Percentiles rank a stretch among this genome's conserved stretches.
These are phyloP conservation scores for Stichodactyla helianthus DNA, from an alignment of 64 coral and sea anemone genomes.

Conservation along the genomic window DNA sequence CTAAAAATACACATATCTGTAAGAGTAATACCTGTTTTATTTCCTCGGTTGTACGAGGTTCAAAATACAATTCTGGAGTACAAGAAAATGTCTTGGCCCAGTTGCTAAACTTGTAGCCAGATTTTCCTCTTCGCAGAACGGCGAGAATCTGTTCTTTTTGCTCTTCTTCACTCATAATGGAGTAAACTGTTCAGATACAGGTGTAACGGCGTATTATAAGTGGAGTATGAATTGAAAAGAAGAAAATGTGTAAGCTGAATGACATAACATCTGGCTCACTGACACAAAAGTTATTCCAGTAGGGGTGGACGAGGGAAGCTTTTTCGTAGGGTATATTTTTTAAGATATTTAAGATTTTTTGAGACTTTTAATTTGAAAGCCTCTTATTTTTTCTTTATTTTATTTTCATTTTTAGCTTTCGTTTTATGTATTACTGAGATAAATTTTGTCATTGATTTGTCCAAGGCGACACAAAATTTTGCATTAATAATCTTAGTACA, in stretches of 20 bases:
- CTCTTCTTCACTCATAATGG: neutral
- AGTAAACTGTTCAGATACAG: neutral
- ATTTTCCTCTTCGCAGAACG: constrained; percentile 29
- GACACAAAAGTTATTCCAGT: no score
- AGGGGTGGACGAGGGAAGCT: no score
- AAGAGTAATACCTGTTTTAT: constrained; percentile 61
- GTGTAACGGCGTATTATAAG: neutral
- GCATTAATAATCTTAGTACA: neutral
- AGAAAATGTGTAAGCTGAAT: neutral
- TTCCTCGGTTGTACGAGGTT: constrained; percentile 74
- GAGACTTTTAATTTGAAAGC: no score
- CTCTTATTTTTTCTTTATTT: neutral
- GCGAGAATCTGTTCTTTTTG: neutral
- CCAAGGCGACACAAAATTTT: no score
- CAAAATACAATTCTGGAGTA: constrained; percentile 75
- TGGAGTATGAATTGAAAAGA: neutral
- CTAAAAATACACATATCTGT: neutral
- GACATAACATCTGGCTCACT: neutral
- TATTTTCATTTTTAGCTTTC: neutral
- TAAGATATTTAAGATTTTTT: no score
- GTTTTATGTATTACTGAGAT: no score
- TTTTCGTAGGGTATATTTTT: no score
- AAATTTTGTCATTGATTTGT: no score
- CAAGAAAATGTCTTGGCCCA: constrained; percentile 89
- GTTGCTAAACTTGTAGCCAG: constrained; percentile 58